Evolutionary conservation across 2,888 invertebrate species (phyloP).

Genomic region (Brenthis ino): DNA sequence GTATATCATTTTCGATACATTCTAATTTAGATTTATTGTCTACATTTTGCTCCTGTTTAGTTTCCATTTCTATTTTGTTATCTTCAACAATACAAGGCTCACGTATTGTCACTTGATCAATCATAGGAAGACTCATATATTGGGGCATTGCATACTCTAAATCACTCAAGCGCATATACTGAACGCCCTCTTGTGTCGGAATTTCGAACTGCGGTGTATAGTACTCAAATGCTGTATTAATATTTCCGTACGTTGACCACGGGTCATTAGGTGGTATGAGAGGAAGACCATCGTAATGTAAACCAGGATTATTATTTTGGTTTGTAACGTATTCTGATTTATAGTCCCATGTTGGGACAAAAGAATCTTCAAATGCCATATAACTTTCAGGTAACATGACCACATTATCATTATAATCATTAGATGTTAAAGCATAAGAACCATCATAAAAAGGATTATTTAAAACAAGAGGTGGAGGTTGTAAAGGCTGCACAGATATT

Average conservation of each 20-base stretch:
- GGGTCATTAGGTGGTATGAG: slow-evolving; percentile 72
- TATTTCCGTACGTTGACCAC: slow-evolving; percentile 68
- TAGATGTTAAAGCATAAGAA: slow-evolving; percentile 64
- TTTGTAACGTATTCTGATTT: slow-evolving; percentile 64
- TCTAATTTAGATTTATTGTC: slow-evolving; percentile 17
- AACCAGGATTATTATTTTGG: slow-evolving; percentile 58
- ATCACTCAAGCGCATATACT: slow-evolving; percentile 73
- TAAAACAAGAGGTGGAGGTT: slow-evolving; percentile 68
- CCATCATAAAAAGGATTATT: slow-evolving; percentile 80
- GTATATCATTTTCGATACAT: slow-evolving; percentile 23
- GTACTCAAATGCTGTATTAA: slow-evolving; percentile 65
- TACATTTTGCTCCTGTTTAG: slow-evolving; percentile 44
- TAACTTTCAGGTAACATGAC: slow-evolving; percentile 76
- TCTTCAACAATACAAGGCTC: slow-evolving; percentile 46
- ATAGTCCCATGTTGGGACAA: slow-evolving; percentile 74
- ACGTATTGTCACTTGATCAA: slow-evolving; percentile 47
- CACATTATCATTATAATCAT: slow-evolving; percentile 60
- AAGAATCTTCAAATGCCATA: slow-evolving; percentile 79
- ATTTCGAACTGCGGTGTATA: slow-evolving; percentile 66
- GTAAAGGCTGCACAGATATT: slow-evolving; percentile 61
- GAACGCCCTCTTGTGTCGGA: slow-evolving; percentile 58
- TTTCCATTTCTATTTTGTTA: slow-evolving; percentile 48
- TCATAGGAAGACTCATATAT: slow-evolving; percentile 69
- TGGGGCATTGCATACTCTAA: slow-evolving; percentile 74
- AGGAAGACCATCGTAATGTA: slow-evolving; percentile 70